Conservation (phyloP, 2,888 invertebrate species). For the Stenodera caucasica region DNA sequence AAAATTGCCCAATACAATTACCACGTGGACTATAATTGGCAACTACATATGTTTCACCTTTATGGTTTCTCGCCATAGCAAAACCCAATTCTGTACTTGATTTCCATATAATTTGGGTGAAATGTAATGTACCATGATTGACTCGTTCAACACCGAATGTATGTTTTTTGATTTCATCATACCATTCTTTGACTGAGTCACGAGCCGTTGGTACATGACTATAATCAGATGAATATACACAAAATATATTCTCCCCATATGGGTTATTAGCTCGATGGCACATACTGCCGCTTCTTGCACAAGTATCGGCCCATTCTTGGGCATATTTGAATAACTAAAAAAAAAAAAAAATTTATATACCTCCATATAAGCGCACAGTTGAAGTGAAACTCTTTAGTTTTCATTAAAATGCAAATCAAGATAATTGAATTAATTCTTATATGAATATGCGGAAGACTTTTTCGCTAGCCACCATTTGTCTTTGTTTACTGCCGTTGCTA, state of each 20-base stretch:
- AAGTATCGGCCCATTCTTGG: conserved; percentile 72
- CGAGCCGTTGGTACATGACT: conserved; percentile 58
- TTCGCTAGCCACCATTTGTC: too few relatives aligned
- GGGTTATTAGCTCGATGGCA: conserved; percentile 66
- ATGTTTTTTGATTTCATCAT: conserved; percentile 61
- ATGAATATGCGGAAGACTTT: too few relatives aligned
- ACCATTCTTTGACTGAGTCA: conserved; percentile 63
- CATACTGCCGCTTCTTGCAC: conserved; percentile 66
- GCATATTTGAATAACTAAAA: conserved; percentile 63
- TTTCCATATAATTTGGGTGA: conserved; percentile 71
- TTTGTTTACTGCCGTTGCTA: too few relatives aligned
- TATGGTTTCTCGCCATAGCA: conserved; percentile 70
- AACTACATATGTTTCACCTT: conserved; percentile 81
- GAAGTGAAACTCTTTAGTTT: too few relatives aligned
- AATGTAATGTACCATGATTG: conserved; percentile 48
- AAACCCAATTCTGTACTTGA: conserved; percentile 70
- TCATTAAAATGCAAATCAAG: too few relatives aligned
- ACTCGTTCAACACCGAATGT: conserved; percentile 62
- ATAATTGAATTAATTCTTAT: too few relatives aligned
- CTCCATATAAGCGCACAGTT: too few relatives aligned
- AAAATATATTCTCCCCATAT: conserved; percentile 66
- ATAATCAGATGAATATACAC: conserved; percentile 61
- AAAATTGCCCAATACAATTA: conserved; percentile 73
- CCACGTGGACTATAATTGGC: conserved; percentile 84
- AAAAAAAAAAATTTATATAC: neutral